Evolutionary conservation across 1,140 invertebrate species (phyloP), one percentile per base, ranked within the genome.

Genomic region (Pissodes strobi): DNA sequence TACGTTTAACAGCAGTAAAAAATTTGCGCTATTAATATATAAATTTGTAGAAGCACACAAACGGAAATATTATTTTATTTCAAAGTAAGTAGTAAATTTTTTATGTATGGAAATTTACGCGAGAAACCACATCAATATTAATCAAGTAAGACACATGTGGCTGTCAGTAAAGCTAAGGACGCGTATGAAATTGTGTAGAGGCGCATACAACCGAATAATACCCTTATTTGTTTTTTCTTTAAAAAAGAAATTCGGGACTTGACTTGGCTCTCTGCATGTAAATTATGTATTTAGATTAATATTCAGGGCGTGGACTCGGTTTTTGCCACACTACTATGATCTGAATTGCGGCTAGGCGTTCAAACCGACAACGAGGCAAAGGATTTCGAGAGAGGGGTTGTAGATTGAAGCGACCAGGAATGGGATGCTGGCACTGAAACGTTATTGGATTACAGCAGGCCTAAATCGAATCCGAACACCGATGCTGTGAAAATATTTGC

Each of bases 261-360:
- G 17, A 18, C 43, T 25, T 23, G 15, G 25, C 43, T 59, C 21
- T 48, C 56, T 46, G 56, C 46, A 59, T 59, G 43, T 46, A 59
- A 59, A 59, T 59, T 59, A 59, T 59, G 43, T 59, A 5, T 59
- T 48, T 21, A 25, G 25, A 34, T 59, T 48, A 59, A 46, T 59
- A 59, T 59, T 59, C 56, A 59, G 13, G 10, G 27, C 56, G 43
- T 43, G 15, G 23, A 37, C 25, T 59, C 45, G 43, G 18, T 59
- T 59, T 59, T 59, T 48, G 43, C 45, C 41, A 57, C 19, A 15
- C 38, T 41, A 39, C 53, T 39, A 57, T 45, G 53, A 57, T 57
- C 53, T 21, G 53, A 57, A 57, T 57, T 51, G 39, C 45, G 53
- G 38, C 39, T 15, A 15, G 39, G 37, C 19, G 22, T 13, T 21